Conservation (phyloP, 1,140 invertebrate species). For the Aphidius gifuensis region DNA sequence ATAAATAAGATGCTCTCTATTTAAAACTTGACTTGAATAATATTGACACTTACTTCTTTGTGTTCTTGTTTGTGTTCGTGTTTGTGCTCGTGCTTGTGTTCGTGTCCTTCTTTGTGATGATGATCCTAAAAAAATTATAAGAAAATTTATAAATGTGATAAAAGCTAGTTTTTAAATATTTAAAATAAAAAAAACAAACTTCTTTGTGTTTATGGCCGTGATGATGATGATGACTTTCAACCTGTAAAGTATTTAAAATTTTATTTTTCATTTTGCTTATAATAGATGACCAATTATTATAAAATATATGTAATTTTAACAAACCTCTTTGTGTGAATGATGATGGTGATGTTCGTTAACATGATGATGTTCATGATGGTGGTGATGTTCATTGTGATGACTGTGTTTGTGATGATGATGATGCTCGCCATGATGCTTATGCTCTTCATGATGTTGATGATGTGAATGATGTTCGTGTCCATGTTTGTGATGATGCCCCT, state of each 20-base stretch:
- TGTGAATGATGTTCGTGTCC: slow-evolving; percentile 39
- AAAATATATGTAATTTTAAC: no score
- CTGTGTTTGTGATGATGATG: slow-evolving; percentile 38
- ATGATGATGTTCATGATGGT: slow-evolving; percentile 39
- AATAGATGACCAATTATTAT: no score
- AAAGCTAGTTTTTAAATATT: no score
- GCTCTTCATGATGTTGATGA: slow-evolving; percentile 44
- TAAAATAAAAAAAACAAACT: not conserved
- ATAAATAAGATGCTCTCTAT: no score
- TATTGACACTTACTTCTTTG: no score
- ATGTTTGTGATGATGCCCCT: slow-evolving; percentile 37
- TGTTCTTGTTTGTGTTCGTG: slow-evolving; percentile 30
- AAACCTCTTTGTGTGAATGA: slow-evolving; percentile 41
- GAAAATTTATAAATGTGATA: no score
- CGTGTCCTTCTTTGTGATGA: slow-evolving; percentile 32
- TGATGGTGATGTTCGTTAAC: slow-evolving; percentile 41
- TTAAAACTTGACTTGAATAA: no score
- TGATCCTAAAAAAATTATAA: slow-evolving; percentile 29
- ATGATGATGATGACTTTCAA: slow-evolving; percentile 46
- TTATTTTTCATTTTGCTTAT: no score
- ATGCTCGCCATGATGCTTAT: slow-evolving; percentile 42
- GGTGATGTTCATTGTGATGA: slow-evolving; percentile 37
- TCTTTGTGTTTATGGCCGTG: slow-evolving; percentile 44
- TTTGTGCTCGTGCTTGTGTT: slow-evolving; percentile 39
- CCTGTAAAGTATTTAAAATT: slow-evolving; percentile 1